Base-by-base conservation (phyloP, 2,888 invertebrate species). In the Drymonia ruficornis region DNA sequence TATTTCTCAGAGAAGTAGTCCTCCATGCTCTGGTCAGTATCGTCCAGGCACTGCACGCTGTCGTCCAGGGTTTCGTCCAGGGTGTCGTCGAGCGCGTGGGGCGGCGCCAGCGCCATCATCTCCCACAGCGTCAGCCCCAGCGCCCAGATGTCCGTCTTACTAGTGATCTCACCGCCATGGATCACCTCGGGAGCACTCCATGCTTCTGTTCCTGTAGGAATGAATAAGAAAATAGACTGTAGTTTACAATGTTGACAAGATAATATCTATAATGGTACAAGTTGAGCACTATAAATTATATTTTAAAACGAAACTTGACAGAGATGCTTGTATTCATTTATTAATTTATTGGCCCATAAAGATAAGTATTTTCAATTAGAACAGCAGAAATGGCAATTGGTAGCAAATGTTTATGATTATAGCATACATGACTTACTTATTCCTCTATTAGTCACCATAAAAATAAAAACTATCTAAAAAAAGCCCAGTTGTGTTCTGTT, bases 101-200 rank as follows among this genome's bases (percentile, higher is more conserved):
- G 97, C 0, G 95, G 94, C 50, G 93, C 89, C 3, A 97, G 87
- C 0, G 96, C 94, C 80, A 97, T 88, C 94, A 97, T 97, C 92
- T 97, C 97, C 95, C 96, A 97, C 28, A 97, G 78, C 0, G 96
- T 94, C 11, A 97, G 91, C 0, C 97, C 98, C 62, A 95, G 95
- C 2, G 97, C 93, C 90, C 96, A 98, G 48, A 98, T 94, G 76
- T 98, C 97, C 0, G 96, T 95, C 84, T 96, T 96, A 67, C 87
- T 88, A 4, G 95, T 95, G 49, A 97, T 94, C 18, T 93, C 83
- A 9, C 92, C 93, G 47, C 94, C 94, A 8, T 84, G 72, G 16
- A 96, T 83, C 9, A 96, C 94, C 93, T 98, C 98, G 0, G 97
- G 97, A 0, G 97, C 95, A 68, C 94, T 95, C 97, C 97, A 98